Evolutionary conservation across 2,888 invertebrate genomes (phyloP).

Genomic region (Cephus spinipes): DNA sequence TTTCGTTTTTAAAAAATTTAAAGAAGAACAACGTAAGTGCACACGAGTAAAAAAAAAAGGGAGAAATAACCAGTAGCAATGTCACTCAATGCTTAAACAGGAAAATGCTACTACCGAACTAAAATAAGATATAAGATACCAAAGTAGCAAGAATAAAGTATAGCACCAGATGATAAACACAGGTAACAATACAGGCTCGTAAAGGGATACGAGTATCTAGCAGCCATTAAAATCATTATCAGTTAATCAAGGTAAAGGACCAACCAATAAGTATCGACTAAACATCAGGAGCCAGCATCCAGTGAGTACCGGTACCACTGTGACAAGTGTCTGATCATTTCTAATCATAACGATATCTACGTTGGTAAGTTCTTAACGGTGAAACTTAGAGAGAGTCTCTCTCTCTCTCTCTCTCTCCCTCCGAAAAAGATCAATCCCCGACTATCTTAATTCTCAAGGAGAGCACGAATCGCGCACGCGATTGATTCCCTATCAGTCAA

Average conservation of each 20-base stretch:
- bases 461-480: background rate
- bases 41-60: background rate
- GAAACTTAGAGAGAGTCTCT: background rate
- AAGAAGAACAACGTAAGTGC: background rate
- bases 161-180: background rate
- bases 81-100: background rate
- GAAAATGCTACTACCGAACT: background rate
- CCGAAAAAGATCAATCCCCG: background rate
- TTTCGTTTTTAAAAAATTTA: background rate
- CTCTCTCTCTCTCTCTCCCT: background rate
- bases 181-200: background rate
- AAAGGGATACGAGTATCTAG: background rate
- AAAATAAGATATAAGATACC: background rate
- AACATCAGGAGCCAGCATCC: background rate
- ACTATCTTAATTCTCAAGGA: background rate
- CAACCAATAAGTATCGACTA: background rate
- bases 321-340: background rate
- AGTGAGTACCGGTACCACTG: background rate
- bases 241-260: background rate
- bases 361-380: background rate
- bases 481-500: background rate
- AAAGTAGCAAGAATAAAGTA: background rate
- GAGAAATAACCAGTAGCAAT: background rate
- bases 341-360: background rate
- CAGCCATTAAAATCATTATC: background rate